Conservation (phyloP, 2,888 invertebrate species). For the Orthosia gracilis region DNA sequence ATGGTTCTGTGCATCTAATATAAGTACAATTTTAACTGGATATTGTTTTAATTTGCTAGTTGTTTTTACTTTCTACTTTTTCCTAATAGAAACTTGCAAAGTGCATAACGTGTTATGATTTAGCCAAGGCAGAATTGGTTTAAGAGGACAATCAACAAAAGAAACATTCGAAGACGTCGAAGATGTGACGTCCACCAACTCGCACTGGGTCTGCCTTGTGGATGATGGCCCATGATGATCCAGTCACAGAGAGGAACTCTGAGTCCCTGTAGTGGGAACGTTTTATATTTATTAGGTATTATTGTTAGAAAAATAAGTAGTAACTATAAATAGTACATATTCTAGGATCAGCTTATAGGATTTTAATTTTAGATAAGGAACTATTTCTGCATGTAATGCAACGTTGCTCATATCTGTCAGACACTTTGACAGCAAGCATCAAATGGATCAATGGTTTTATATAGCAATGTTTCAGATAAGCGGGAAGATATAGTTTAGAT, state of each 20-base stretch:
- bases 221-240: too few species aligned
- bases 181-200: too few species aligned
- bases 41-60: background rate
- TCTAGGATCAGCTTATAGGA: background rate
- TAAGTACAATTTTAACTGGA: background rate
- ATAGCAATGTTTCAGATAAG: background rate
- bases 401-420: background rate
- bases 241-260: too few species aligned
- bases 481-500: background rate
- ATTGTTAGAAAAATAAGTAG: too few species aligned
- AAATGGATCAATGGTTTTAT: background rate
- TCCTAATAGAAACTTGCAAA: too few species aligned
- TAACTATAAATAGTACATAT: background rate
- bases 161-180: too few species aligned
- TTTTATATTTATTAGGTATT: too few species aligned
- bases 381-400: background rate
- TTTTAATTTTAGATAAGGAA: background rate
- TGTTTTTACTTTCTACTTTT: background rate
- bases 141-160: too few species aligned
- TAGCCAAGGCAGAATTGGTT: too few species aligned
- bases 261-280: too few species aligned
- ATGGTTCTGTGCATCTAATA: background rate
- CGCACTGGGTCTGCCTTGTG: too few species aligned
- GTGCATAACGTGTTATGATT: too few species aligned
- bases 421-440: conserved; percentile 18